Evolutionary conservation across 2,888 invertebrate species (phyloP), one percentile per base, ranked within the genome.

Genomic region (Aphidoletes aphidimyza): DNA sequence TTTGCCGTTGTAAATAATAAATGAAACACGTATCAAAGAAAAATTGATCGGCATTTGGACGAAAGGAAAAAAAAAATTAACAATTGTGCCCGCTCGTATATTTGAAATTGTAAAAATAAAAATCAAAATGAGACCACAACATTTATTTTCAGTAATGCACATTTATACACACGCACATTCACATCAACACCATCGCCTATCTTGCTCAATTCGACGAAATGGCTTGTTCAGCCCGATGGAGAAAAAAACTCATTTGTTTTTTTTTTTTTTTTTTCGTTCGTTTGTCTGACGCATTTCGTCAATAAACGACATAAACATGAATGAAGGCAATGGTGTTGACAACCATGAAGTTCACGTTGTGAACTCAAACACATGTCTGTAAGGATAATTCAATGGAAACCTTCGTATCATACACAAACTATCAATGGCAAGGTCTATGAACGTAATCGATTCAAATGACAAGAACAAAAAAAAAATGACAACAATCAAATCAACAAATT

Each of bases 351-450:
- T 69, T 69, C 69, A 69, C 34, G 34, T 69, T 69, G 30, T 69
- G 69, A 69, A 69, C 69, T 69, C 30, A 69, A 30, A 69, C 69
- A 69, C 17, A 34, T 69, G 69, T 69, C 34, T 34, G 11, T 47
- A 34, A 30, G 69, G 69, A 69, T 69, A 69, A 69, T 30, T 54
- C 14, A 5, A 69, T 30, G 30, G 34, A 69, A 69, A 69, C 69
- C 14, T 30, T 69, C 2, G 9, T 69, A 69, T 30, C 30, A 69
- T 69, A 69, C 34, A 1, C 8, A 14, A 9, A 30, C 69, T 69
- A 30, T 69, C 69, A 69, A 69, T 69, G 69, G 26, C 34, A 69
- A 69, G 69, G 69, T 69, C 69, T 69, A 69, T 14, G 69, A 69
- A 69, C 69, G 69, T 30, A 69, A 69, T 69, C 69, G 69, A 69